Percentiles rank a stretch among this genome's conserved stretches.
Evolutionary conservation across 2,113 vertebrate genomes (phyloP).

Genomic region (Neodontobutis hainanensis): DNA sequence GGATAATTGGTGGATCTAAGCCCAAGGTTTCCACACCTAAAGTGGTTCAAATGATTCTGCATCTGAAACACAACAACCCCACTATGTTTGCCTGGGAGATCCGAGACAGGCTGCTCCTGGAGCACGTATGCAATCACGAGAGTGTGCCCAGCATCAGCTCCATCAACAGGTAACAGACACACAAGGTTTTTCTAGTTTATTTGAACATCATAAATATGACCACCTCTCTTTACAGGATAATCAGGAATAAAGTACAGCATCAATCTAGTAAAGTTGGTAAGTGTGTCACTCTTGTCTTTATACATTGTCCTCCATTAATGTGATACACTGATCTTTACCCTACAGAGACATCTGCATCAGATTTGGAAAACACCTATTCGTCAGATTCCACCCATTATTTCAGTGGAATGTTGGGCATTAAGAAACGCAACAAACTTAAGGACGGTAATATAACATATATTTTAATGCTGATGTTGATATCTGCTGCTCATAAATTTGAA

Average conservation of each 20-base stretch:
- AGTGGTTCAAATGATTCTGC: conserved; percentile 82
- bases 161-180: conserved; percentile 75
- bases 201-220: not conserved
- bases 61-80: conserved; percentile 81
- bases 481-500: not conserved
- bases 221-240: conserved; percentile 72
- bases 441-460: conserved; percentile 30
- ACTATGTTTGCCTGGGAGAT: conserved; percentile 87
- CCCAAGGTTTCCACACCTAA: conserved; percentile 84
- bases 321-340: conserved; percentile 22
- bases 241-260: conserved; percentile 80
- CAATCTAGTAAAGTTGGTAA: conserved; percentile 69
- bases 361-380: conserved; percentile 18
- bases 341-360: conserved; percentile 28
- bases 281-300: not conserved
- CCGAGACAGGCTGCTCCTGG: conserved; percentile 79
- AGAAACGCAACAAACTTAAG: conserved; percentile 31
- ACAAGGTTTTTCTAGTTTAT: conserved; percentile 51
- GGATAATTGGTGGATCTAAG: conserved; percentile 83
- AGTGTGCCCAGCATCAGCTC: conserved; percentile 85
- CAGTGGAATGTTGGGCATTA: conserved; percentile 78
- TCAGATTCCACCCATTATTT: conserved; percentile 76
- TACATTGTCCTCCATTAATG: not conserved
- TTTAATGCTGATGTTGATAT: not conserved
- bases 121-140: conserved; percentile 79